Conservation (phyloP, 2,113 vertebrate species). For the Anoplopoma fimbria region DNA sequence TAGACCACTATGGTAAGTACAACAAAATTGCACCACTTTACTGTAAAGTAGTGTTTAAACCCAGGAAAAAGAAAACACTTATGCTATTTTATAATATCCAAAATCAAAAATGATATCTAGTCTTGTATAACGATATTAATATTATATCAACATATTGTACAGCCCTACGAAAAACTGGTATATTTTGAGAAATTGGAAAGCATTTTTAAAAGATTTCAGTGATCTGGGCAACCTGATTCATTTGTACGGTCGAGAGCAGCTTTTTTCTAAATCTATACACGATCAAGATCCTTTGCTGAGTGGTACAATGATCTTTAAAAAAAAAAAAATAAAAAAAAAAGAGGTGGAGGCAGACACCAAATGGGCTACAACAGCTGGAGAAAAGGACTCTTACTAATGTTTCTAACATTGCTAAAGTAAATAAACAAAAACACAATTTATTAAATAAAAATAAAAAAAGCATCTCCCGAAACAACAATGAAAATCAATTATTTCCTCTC, state of each 20-base stretch:
- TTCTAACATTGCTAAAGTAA: slow-evolving; percentile 25
- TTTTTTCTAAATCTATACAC: neutral
- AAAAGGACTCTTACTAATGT: neutral
- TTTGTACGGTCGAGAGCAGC: neutral
- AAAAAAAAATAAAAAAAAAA: too few species aligned
- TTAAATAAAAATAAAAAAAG: neutral
- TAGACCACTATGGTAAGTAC: neutral
- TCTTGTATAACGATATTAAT: too few species aligned
- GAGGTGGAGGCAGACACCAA: too few species aligned
- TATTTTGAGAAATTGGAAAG: neutral
- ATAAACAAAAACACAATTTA: slow-evolving; percentile 13
- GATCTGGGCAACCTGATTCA: neutral
- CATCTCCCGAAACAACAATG: neutral
- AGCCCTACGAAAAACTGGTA: neutral
- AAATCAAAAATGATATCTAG: too few species aligned
- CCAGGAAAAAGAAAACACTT: neutral
- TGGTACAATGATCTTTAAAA: neutral
- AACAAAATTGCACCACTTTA: neutral
- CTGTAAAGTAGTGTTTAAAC: neutral
- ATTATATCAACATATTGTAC: neutral
- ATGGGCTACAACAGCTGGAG: too few species aligned
- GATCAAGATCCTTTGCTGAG: slow-evolving; percentile 9
- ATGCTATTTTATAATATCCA: too few species aligned
- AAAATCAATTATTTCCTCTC: slow-evolving; percentile 1
- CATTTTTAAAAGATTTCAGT: neutral